These are phyloP conservation scores for Peromyscus melanophrys DNA, from an alignment of 2,797 vertebrate species.

Conservation along the genomic window DNA sequence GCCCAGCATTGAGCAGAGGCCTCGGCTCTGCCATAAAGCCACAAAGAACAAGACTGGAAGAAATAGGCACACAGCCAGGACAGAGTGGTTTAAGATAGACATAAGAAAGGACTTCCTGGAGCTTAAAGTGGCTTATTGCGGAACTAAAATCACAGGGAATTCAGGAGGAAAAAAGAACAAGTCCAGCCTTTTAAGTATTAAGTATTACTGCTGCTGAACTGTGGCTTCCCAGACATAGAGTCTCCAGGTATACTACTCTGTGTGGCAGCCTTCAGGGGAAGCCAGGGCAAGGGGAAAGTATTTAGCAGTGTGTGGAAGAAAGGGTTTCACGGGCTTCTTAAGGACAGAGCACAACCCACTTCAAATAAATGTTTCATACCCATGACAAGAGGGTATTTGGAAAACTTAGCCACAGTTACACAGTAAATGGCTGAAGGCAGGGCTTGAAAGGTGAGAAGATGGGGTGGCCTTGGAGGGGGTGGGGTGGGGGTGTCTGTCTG, in stretches of 20 bases:
- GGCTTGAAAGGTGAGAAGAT: background rate
- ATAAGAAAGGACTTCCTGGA: slow-evolving; percentile 53
- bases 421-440: background rate
- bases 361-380: background rate
- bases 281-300: background rate
- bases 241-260: background rate
- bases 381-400: background rate
- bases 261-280: background rate
- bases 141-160: slow-evolving; percentile 36
- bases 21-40: background rate
- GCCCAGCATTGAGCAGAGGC: background rate
- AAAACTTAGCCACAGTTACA: background rate
- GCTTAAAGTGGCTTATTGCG: background rate
- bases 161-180: slow-evolving; percentile 2
- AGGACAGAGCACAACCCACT: background rate
- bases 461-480: background rate
- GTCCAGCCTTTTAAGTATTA: background rate
- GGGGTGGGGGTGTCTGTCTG: background rate
- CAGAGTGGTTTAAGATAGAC: slow-evolving; percentile 59
- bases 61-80: background rate
- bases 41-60: background rate
- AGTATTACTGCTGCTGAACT: background rate
- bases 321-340: background rate
- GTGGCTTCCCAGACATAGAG: background rate
- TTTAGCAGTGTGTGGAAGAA: background rate